Evolutionary conservation across 2,113 vertebrate species (phyloP).

Genomic region (Dipodomys ordii): DNA sequence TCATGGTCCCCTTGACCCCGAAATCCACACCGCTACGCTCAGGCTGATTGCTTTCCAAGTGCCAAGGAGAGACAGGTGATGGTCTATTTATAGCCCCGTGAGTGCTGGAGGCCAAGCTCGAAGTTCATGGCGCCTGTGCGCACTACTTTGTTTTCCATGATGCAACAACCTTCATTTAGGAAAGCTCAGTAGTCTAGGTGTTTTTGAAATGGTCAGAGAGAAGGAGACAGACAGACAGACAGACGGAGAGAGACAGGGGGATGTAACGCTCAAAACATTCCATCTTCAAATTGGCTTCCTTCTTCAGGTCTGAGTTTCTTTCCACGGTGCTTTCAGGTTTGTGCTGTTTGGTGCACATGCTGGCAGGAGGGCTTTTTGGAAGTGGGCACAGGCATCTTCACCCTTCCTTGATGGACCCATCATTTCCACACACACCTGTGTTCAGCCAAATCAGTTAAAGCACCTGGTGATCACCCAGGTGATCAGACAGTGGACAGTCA

Average conservation of each 20-base stretch:
- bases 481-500: accelerated
- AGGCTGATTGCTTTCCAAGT: constrained; percentile 52
- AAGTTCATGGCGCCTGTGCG: background rate
- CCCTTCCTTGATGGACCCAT: background rate
- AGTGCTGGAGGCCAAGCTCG: constrained; percentile 53
- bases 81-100: constrained; percentile 72
- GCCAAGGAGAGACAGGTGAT: constrained; percentile 75
- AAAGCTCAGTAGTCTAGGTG: background rate
- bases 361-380: background rate
- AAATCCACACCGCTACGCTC: constrained; percentile 60
- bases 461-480: too few species aligned
- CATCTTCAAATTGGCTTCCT: background rate
- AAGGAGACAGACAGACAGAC: too few species aligned
- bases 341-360: background rate
- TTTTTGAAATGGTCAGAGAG: background rate
- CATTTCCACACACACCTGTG: background rate
- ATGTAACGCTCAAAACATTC: too few species aligned
- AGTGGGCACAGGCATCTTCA: background rate
- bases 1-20: constrained; percentile 36
- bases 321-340: background rate
- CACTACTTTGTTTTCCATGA: background rate
- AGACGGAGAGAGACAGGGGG: too few species aligned
- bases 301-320: background rate
- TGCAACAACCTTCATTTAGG: background rate
- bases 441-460: background rate